phyloP scores from a whole-genome alignment of 2,797 vertebrate genomes.

The Sebastes kiyomatsui region DNA sequence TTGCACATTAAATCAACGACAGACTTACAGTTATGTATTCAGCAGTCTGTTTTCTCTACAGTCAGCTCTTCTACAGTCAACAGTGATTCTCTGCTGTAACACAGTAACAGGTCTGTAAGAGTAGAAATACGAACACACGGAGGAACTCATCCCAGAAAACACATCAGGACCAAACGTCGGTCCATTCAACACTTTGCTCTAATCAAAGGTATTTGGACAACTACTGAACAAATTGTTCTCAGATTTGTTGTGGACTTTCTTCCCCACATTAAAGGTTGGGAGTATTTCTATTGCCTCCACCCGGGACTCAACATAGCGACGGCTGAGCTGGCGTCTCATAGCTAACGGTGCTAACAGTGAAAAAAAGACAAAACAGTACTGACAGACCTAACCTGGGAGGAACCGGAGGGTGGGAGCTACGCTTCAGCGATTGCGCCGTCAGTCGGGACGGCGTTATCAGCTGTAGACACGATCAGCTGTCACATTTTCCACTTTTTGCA shows the following conservation, averaged over 20 bases:
- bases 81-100: not conserved
- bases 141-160: not conserved
- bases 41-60: constrained; percentile 8
- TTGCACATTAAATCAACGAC: constrained; percentile 35
- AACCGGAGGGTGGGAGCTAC: no score
- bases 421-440: no score
- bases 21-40: not conserved
- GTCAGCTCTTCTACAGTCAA: not conserved
- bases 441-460: no score
- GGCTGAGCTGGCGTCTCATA: no score
- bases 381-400: no score
- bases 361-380: no score
- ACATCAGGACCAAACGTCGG: not conserved
- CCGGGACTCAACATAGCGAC: no score
- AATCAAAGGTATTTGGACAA: not conserved
- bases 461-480: not conserved
- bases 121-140: not conserved
- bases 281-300: no score
- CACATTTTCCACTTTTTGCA: not conserved
- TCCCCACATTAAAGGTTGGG: not conserved
- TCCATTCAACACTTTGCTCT: not conserved
- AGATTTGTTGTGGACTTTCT: not conserved
- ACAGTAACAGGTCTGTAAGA: not conserved
- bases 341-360: no score
- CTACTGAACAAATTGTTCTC: not conserved